Percentiles rank a stretch among this genome's conserved stretches.
Conservation (phyloP, 2,888 invertebrate genomes). For the Reticulitermes lucifugus region DNA sequence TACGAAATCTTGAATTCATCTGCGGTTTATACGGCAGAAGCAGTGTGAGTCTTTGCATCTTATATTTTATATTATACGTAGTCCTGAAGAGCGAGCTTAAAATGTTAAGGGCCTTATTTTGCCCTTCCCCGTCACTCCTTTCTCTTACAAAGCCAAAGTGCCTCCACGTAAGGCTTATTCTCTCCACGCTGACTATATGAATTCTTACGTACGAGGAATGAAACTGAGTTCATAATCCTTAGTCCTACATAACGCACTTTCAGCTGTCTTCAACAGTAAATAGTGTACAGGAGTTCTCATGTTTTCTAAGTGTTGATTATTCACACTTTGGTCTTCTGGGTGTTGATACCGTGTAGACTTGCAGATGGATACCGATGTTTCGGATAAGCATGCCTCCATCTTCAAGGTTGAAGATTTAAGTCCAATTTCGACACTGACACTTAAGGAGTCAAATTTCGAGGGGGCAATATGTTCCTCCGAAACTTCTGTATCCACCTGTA, state of each 20-base stretch:
- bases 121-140: neutral
- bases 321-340: no score
- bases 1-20: conserved; percentile 47
- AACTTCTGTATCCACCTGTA: no score
- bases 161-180: neutral
- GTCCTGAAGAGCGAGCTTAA: conserved; percentile 11
- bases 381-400: no score
- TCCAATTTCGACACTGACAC: no score
- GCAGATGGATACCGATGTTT: no score
- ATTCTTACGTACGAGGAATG: neutral
- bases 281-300: no score
- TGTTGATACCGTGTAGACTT: no score
- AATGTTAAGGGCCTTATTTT: conserved; percentile 5
- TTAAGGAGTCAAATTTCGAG: no score
- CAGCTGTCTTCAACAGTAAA: no score
- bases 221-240: conserved; percentile 30
- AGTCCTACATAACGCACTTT: neutral
- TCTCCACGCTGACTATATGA: neutral
- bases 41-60: conserved; percentile 1
- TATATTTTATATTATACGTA: conserved; percentile 31
- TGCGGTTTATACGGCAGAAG: conserved; percentile 36
- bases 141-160: neutral
- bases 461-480: no score
- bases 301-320: no score
- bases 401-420: no score